Evolutionary conservation across 2,113 vertebrate genomes (phyloP).

Genomic region (Centropristis striata): DNA sequence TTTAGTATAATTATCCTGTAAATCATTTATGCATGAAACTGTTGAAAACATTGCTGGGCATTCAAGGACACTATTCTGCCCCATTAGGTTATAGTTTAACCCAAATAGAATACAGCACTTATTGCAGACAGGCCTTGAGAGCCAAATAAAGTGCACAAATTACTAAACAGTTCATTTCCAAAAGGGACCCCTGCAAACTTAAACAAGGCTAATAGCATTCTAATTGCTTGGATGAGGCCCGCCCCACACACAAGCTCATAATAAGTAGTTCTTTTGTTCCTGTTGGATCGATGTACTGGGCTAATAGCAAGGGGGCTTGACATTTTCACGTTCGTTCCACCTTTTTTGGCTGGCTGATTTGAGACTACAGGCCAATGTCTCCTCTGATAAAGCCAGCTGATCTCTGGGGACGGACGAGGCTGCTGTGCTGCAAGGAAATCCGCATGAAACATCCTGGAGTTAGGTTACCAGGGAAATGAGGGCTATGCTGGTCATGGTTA

Average conservation of each 20-base stretch:
- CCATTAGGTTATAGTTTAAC: conserved; percentile 45
- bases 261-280: conserved; percentile 36
- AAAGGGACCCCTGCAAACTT: conserved; percentile 24
- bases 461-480: conserved; percentile 49
- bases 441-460: conserved; percentile 34
- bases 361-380: conserved; percentile 21
- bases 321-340: conserved; percentile 57
- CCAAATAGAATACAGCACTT: conserved; percentile 17
- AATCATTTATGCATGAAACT: conserved; percentile 40
- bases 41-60: conserved; percentile 25
- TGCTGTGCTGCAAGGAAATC: conserved; percentile 26
- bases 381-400: conserved; percentile 27
- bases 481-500: conserved; percentile 49
- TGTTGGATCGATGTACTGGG: conserved; percentile 45
- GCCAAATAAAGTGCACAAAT: conserved; percentile 13
- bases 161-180: conserved; percentile 15
- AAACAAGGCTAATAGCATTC: conserved; percentile 32
- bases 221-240: conserved; percentile 19
- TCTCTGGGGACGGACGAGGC: conserved; percentile 5
- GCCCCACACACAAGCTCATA: conserved; percentile 15
- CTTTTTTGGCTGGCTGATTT: conserved; percentile 52
- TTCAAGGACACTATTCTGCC: conserved; percentile 16
- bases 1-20: conserved; percentile 35
- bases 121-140: not conserved
- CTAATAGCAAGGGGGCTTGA: conserved; percentile 54